Conservation (phyloP, 2,797 vertebrate genomes). For the Sphenopsis melanotis region DNA sequence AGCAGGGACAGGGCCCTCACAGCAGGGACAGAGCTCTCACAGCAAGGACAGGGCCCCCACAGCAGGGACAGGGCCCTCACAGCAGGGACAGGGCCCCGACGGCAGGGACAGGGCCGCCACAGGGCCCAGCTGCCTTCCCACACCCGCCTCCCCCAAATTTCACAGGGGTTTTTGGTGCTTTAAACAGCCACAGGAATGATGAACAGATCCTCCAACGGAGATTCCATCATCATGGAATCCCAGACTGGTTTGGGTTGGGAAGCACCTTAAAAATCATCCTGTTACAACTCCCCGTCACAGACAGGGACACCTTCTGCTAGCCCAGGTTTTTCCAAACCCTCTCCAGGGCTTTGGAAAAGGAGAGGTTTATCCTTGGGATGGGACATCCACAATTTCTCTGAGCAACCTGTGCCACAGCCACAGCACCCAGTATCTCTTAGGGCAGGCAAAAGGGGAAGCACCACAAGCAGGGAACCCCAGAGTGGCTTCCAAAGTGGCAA, state of each 20-base stretch:
- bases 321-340: background rate
- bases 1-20: too few species aligned
- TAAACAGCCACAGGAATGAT: background rate
- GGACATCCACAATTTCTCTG: background rate
- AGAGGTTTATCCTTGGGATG: background rate
- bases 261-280: background rate
- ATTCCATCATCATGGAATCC: accelerated
- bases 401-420: accelerated
- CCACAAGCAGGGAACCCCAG: accelerated
- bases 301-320: background rate
- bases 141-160: accelerated
- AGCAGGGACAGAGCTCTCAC: too few species aligned
- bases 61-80: too few species aligned
- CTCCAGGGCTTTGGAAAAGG: background rate
- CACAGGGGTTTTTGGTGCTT: accelerated
- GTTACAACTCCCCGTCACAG: accelerated
- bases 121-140: background rate
- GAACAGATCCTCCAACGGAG: accelerated
- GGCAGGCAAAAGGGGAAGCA: background rate
- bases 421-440: background rate
- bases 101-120: background rate
- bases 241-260: background rate
- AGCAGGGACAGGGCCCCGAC: accelerated
- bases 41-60: too few species aligned
- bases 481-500: background rate